Percentiles rank a stretch among this genome's conserved stretches.
Evolutionary conservation across 2,888 invertebrate genomes (phyloP).

Genomic region (Mellilla xanthometata): DNA sequence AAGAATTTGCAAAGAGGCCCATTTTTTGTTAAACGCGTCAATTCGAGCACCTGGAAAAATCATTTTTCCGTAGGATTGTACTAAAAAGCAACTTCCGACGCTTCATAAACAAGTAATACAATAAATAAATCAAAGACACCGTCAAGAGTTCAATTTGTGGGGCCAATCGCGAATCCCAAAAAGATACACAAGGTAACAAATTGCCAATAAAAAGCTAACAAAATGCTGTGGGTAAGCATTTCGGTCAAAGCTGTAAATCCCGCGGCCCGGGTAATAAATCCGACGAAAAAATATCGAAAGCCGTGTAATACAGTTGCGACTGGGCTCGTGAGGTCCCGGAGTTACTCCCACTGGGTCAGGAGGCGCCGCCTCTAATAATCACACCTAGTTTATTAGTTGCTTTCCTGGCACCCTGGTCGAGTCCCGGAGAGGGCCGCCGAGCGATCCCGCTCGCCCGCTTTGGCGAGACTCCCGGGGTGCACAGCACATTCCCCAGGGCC

Average conservation of each 20-base stretch:
- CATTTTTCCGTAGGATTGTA: not conserved
- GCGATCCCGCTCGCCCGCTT: too few species aligned
- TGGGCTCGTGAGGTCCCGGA: conserved; percentile 26
- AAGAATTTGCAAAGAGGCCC: too few species aligned
- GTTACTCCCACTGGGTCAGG: conserved; percentile 13
- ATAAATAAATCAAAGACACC: conserved; percentile 36
- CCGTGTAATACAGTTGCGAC: conserved; percentile 66
- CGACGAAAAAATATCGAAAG: conserved; percentile 71
- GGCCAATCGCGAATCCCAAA: conserved; percentile 61
- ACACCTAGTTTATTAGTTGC: too few species aligned
- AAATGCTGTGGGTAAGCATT: conserved; percentile 75
- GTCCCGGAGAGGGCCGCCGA: too few species aligned
- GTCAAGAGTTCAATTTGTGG: conserved; percentile 58
- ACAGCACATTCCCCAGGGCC: too few species aligned
- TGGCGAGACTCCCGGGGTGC: too few species aligned
- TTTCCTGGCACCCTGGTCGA: too few species aligned
- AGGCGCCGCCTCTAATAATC: not conserved
- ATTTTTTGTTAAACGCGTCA: too few species aligned
- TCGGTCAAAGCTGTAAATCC: conserved; percentile 79
- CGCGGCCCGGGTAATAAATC: conserved; percentile 64
- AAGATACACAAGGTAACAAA: conserved; percentile 78
- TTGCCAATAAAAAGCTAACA: conserved; percentile 79
- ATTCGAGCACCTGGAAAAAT: not conserved
- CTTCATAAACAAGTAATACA: conserved; percentile 23
- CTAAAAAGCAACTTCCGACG: conserved; percentile 2